A percentile compares a stretch with the other conserved stretches of the same genome.
These are phyloP conservation scores for Petrocephalus sullivani DNA, from an alignment of 2,797 vertebrate genomes.

Conservation along the genomic window DNA sequence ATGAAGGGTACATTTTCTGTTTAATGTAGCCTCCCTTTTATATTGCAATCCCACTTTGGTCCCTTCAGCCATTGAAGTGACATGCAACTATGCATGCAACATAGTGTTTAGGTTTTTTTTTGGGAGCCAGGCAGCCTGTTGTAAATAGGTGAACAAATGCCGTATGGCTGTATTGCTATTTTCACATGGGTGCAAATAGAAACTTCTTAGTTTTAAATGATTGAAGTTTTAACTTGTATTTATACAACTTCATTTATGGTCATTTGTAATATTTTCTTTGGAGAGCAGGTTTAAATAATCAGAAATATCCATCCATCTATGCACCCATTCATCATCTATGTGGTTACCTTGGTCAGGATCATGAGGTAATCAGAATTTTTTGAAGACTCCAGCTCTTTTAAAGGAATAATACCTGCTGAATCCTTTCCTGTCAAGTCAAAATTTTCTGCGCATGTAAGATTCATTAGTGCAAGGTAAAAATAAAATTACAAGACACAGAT, in stretches of 20 bases:
- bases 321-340: background rate
- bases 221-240: background rate
- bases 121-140: background rate
- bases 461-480: background rate
- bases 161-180: background rate
- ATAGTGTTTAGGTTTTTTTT: background rate
- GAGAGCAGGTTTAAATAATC: background rate
- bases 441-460: constrained; percentile 1
- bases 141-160: background rate
- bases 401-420: background rate
- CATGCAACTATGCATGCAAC: background rate
- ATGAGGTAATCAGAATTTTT: background rate
- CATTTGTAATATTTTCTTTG: background rate
- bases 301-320: background rate
- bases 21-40: background rate
- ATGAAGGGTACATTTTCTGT: background rate
- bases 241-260: background rate
- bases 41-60: background rate
- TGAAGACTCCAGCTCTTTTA: background rate
- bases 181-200: background rate
- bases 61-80: background rate
- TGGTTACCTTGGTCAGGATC: background rate
- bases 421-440: background rate
- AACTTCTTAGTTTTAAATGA: background rate
- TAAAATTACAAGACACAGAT: background rate